phyloP scores from a whole-genome alignment of 2,113 vertebrate genomes.

The Microcebus murinus region DNA sequence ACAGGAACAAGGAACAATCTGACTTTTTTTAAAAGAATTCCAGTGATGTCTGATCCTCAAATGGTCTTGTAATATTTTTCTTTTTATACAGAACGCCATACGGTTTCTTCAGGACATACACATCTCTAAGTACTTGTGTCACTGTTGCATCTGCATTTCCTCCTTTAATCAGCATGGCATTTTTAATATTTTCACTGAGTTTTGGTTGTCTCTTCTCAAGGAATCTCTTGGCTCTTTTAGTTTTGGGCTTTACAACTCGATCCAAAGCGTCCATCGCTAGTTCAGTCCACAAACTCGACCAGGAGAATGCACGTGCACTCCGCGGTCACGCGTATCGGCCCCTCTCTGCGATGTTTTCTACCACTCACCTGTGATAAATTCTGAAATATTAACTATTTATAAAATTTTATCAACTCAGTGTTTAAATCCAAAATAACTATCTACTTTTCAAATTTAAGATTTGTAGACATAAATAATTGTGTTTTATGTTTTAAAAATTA shows the following conservation, averaged over 20 bases:
- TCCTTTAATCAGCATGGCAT: constrained; percentile 95
- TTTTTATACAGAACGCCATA: too few relatives aligned
- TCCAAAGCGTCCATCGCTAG: constrained; percentile 83
- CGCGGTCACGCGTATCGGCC: rapidly evolving
- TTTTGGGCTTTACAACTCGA: constrained; percentile 85
- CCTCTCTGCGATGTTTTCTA: neutral
- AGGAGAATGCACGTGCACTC: rapidly evolving
- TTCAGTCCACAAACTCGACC: rapidly evolving
- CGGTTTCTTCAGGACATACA: constrained; percentile 61
- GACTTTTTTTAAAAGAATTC: constrained; percentile 99
- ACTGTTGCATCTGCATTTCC: constrained; percentile 92
- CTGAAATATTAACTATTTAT: neutral
- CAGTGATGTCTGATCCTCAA: constrained; percentile 53
- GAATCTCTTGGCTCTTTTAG: constrained; percentile 95
- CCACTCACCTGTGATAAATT: neutral
- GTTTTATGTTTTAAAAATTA: neutral
- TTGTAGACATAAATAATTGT: neutral
- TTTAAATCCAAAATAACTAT: constrained; percentile 19
- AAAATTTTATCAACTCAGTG: neutral
- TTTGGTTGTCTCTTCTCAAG: constrained; percentile 93
- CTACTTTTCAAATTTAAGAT: neutral
- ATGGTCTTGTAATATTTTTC: too few relatives aligned
- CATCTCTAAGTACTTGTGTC: constrained; percentile 91
- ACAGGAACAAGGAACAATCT: constrained; percentile 96
- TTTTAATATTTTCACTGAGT: constrained; percentile 93